A percentile compares a stretch with the other conserved stretches of the same genome.
Evolutionary conservation across 2,797 vertebrate species (phyloP).

Genomic region (Chelon auratus): DNA sequence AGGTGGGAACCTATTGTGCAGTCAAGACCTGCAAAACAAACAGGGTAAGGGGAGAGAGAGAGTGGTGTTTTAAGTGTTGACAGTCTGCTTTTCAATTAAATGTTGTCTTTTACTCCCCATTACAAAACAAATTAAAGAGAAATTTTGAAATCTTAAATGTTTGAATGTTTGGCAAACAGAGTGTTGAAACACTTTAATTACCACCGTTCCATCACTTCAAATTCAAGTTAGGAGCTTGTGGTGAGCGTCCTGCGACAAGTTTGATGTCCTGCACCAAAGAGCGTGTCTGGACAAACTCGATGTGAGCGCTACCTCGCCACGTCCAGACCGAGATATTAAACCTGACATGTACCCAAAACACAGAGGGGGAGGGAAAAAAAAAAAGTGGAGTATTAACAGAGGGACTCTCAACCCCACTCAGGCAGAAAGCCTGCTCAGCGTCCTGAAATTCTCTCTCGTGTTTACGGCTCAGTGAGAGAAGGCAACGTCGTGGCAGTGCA

Average conservation of each 20-base stretch:
- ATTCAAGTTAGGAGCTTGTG: not conserved
- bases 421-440: not conserved
- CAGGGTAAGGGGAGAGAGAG: too few relatives aligned
- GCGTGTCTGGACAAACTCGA: slow-evolving; percentile 1
- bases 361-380: not conserved
- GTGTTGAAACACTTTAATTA: too few relatives aligned
- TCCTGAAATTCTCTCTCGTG: not conserved
- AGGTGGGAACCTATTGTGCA: too few relatives aligned
- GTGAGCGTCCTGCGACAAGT: not conserved
- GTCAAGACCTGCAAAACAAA: too few relatives aligned
- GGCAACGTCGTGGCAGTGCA: not conserved
- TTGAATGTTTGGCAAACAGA: too few relatives aligned
- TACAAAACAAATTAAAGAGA: too few relatives aligned
- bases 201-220: too few relatives aligned
- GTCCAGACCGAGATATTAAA: slow-evolving; percentile 1
- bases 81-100: too few relatives aligned
- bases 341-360: slow-evolving; percentile 5
- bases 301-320: not conserved
- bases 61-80: too few relatives aligned
- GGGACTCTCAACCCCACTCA: not conserved
- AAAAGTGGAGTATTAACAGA: not conserved
- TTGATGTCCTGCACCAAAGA: not conserved
- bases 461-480: not conserved
- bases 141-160: too few relatives aligned
- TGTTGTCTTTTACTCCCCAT: too few relatives aligned